Base-by-base conservation (phyloP, 2,888 invertebrate species). In the Iselma pallidipennis region DNA sequence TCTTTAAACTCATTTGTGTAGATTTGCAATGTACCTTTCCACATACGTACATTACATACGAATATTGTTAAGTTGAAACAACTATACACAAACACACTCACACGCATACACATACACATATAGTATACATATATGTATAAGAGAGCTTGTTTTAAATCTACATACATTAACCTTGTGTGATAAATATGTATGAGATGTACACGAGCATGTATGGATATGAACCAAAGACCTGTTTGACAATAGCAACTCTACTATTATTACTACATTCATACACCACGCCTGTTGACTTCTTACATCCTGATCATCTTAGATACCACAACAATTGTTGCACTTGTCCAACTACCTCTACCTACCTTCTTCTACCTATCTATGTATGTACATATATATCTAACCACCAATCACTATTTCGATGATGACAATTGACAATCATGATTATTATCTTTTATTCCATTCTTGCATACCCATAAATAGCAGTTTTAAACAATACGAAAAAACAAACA, bases 131-230 rank as follows among this genome's bases (percentile, higher is more conserved):
- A n/a, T n/a, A n/a, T n/a, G n/a, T n/a, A 49, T n/a, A 26, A 26
- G 23, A 26, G 25, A 49, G 49, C 26, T 26, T 26, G 49, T 49
- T 49, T 64, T 64, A 61, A 64, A 64, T 64, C 64, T 64, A 55
- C 64, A 64, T 64, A 64, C 64, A 61, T 64, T 64, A 64, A 64
- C 64, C 64, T 64, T 64, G 64, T 64, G 64, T 48, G 60, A 64
- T 64, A 58, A 64, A 64, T 64, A 61, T 64, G 61, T 61, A 64
- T 64, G 64, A 61, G 64, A 64, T 61, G 64, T 64, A 61, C 61
- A 49, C 61, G 53, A 53, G 61, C 57, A 55, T 61, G 64, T 64
- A 64, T 60, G 64, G 64, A 60, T 64, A 60, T 55, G 64, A 61
- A 55, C 61, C 56, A 49, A 55, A 55, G 55, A 64, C 61, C 61